Base-by-base conservation (phyloP, 2,888 invertebrate species). In the Molorchus minor region DNA sequence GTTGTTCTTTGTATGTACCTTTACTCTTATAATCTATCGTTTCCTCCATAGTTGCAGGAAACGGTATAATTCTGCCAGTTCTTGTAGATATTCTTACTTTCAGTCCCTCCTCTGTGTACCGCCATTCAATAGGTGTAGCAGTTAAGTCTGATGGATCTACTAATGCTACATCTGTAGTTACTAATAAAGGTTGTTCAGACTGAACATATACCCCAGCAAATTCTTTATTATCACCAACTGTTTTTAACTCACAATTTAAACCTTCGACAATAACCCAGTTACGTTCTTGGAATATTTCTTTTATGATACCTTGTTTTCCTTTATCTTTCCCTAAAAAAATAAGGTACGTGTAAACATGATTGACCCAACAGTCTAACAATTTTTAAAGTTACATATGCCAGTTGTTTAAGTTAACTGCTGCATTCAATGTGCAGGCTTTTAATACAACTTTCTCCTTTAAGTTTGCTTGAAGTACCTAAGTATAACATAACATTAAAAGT, bases 251-350 rank as follows among this genome's bases (percentile, higher is more conserved):
- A 75, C 92, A 91, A 80, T 98, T 96, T 10, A 97, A 84, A 0
- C 97, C 97, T 72, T 94, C 92, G 0, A 98, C 97, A 61, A 90
- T 86, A 0, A 96, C 91, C 96, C 98, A 98, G 83, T 98, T 98
- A 21, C 96, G 85, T 80, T 98, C 98, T 74, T 93, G 88, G 49
- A 93, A 85, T 4, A 94, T 73, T 56, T 77, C 71, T 52, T 75
- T 77, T 5, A 76, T 68, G 13, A 73, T 66, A 3, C 76, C 98
- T 74, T 96, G 94, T 81, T 98, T 92, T 64, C 98, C 96, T 78
- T 96, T 96, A 80, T 99, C 98, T 70, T 85, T 88, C 35, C 75
- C 75, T 72, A n/a, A n/a, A n/a, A n/a, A n/a, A n/a, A n/a, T n/a
- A n/a, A n/a, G n/a, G n/a, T n/a, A n/a, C n/a, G n/a, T n/a, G n/a